phyloP scores from a whole-genome alignment of 64 coral and sea anemone species.

The Pocillopora damicornis region DNA sequence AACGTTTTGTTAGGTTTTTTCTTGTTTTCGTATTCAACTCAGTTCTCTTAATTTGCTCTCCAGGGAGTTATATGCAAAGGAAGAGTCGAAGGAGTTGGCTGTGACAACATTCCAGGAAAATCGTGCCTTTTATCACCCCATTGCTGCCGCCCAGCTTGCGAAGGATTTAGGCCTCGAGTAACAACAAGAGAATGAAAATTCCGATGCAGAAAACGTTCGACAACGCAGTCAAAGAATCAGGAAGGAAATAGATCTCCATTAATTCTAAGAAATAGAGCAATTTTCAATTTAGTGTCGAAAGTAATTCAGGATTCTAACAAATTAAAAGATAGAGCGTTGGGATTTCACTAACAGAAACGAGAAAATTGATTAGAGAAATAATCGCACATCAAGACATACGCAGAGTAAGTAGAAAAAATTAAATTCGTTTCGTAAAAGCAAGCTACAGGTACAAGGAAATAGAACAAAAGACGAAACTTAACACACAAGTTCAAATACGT shows the following conservation, averaged over 20 bases:
- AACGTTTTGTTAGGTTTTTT: neutral
- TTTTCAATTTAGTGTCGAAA: neutral
- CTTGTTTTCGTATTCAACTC: neutral
- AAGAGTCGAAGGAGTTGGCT: slow-evolving; percentile 70
- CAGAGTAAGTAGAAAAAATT: too few relatives aligned
- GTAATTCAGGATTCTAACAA: neutral
- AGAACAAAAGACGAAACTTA: too few relatives aligned
- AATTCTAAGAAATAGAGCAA: neutral
- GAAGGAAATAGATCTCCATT: too few relatives aligned
- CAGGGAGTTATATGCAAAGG: slow-evolving; percentile 77
- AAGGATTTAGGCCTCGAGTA: slow-evolving; percentile 65
- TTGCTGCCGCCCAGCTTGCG: slow-evolving; percentile 55
- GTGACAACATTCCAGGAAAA: slow-evolving; percentile 70
- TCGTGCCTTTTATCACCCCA: slow-evolving; percentile 71
- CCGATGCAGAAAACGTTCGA: too few relatives aligned
- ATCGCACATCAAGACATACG: too few relatives aligned
- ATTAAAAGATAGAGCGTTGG: too few relatives aligned
- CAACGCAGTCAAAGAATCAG: too few relatives aligned
- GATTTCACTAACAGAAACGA: too few relatives aligned
- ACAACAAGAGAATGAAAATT: neutral
- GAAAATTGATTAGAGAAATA: too few relatives aligned
- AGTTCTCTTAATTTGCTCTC: neutral
- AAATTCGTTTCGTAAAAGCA: too few relatives aligned
- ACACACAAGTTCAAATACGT: too few relatives aligned
- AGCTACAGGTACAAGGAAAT: too few relatives aligned